Base-by-base conservation (phyloP, 2,888 invertebrate species). In the Sicus ferrugineus region DNA sequence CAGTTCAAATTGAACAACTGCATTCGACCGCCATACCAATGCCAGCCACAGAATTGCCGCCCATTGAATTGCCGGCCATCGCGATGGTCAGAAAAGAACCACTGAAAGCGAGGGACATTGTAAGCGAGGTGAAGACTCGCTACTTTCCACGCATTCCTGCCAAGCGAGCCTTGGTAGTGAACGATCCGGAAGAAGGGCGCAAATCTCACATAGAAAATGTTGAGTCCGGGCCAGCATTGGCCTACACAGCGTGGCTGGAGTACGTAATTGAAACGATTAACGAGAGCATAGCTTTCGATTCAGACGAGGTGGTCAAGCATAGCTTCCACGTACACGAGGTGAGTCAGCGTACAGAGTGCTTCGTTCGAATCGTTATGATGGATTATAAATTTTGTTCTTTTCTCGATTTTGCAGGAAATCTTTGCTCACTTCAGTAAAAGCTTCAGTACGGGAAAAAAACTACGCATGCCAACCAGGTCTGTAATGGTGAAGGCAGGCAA, bases 181-280 rank as follows among this genome's bases (percentile, higher is more conserved):
- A 62, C 38, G 52, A 62, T 23, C 9, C 38, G 9, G 54, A 67
- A 9, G 48, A 16, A 16, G 31, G 23, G 1, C 58, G 59, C 19
- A 58, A 46, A 5, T 31, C 48, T 11, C 67, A 67, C 19, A 48
- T 48, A 21, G 59, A 31, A 11, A 31, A 59, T 28, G 67, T 67
- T 6, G 59, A 67, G 23, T n/a, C 73, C 6, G 73, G 76, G 7
- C 84, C 82, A 14, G 79, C 79, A 0, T 71, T 86, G 48, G 77
- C 80, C 21, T 93, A 93, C 81, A 84, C 89, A 11, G 88, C 89
- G 62, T 94, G 94, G 93, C 84, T 93, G 56, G 89, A 90, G 2
- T 90, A 91, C 77, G 90, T 93, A 16, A 92, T 93, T 11, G 93
- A 94, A 80, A 86, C 90, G 28, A 90, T 94, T 66, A 93, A 93